Evolutionary conservation across 2,888 invertebrate species (phyloP).

Genomic region (Calliphora vomitoria): DNA sequence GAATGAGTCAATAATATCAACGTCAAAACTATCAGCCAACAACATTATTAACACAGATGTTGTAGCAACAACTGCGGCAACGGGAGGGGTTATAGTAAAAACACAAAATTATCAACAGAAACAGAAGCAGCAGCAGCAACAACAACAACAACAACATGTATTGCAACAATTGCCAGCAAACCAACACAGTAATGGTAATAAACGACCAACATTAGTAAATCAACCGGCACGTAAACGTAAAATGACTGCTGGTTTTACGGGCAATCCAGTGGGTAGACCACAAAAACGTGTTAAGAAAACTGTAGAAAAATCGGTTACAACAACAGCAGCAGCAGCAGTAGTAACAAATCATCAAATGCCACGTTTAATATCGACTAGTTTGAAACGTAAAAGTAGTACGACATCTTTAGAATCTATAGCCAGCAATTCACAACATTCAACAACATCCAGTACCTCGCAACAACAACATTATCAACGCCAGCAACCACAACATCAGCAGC

Average conservation of each 20-base stretch:
- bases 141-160: slow-evolving; percentile 76
- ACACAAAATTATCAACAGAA: slow-evolving; percentile 76
- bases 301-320: slow-evolving; percentile 39
- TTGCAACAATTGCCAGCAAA: slow-evolving; percentile 53
- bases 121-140: slow-evolving; percentile 73
- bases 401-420: slow-evolving; percentile 83
- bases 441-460: slow-evolving; percentile 70
- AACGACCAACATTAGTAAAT: slow-evolving; percentile 55
- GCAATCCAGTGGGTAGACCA: slow-evolving; percentile 84
- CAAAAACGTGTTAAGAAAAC: slow-evolving; percentile 86
- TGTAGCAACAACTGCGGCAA: background rate
- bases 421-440: slow-evolving; percentile 82
- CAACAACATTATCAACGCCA: slow-evolving; percentile 42
- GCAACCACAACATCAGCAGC: slow-evolving; percentile 28
- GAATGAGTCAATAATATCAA: slow-evolving; percentile 75
- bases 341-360: slow-evolving; percentile 61
- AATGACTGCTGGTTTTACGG: slow-evolving; percentile 67
- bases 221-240: slow-evolving; percentile 77
- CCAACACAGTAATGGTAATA: slow-evolving; percentile 42
- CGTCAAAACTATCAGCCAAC: slow-evolving; percentile 39
- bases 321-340: slow-evolving; percentile 66
- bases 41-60: slow-evolving; percentile 38
- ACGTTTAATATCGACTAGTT: slow-evolving; percentile 76
- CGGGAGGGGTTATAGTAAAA: slow-evolving; percentile 20
- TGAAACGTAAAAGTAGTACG: slow-evolving; percentile 83